A percentile compares a stretch with the other conserved stretches of the same genome.
Conservation (phyloP, 2,113 vertebrate species). For the Sinocyclocheilus grahami region DNA sequence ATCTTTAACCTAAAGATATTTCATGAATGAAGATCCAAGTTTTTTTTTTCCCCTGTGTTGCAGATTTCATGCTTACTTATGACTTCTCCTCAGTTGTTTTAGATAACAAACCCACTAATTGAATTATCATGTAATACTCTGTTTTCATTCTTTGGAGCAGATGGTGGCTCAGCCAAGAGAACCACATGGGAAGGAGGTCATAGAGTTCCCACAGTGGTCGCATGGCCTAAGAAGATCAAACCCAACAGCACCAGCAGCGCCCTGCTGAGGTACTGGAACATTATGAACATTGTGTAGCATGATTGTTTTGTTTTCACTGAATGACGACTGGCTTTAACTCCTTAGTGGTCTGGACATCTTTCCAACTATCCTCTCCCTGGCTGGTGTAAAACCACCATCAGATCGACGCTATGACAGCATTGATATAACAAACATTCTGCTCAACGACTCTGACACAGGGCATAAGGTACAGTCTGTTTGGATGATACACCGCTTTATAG, state of each 20-base stretch:
- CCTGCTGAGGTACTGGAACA: slow-evolving; percentile 83
- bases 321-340: neutral
- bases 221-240: slow-evolving; percentile 85
- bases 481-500: neutral
- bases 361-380: slow-evolving; percentile 85
- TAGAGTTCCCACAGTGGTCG: slow-evolving; percentile 85
- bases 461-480: slow-evolving; percentile 76
- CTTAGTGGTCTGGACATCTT: slow-evolving; percentile 88
- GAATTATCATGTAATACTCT: neutral
- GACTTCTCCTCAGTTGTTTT: neutral
- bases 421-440: slow-evolving; percentile 81
- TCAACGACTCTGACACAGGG: slow-evolving; percentile 74
- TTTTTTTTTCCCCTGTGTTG: neutral
- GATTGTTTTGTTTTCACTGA: neutral
- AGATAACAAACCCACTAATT: slow-evolving; percentile 23
- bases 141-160: slow-evolving; percentile 67
- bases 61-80: neutral
- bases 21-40: neutral
- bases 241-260: slow-evolving; percentile 77
- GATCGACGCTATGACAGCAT: slow-evolving; percentile 83
- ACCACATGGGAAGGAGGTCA: slow-evolving; percentile 98
- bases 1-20: neutral
- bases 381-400: slow-evolving; percentile 75
- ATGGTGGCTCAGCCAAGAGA: slow-evolving; percentile 88
- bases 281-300: neutral